A percentile compares a stretch with the other conserved stretches of the same genome.
These are phyloP conservation scores for Drosophila burlai DNA, from an alignment of 1,140 invertebrate genomes.

Conservation along the genomic window DNA sequence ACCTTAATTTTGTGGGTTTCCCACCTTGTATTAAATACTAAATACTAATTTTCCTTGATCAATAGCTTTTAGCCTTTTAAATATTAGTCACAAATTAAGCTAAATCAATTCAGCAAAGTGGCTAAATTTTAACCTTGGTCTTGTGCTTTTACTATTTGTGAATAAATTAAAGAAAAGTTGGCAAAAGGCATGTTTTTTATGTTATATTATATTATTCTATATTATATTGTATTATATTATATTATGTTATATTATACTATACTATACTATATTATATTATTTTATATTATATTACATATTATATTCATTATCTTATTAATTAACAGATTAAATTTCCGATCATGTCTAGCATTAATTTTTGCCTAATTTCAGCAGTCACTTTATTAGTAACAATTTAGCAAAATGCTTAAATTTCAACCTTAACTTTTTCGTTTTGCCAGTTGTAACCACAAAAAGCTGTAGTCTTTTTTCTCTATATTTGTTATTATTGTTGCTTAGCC, in stretches of 20 bases:
- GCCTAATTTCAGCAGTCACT: background rate
- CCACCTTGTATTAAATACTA: slow-evolving; percentile 6
- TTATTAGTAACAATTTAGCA: slow-evolving; percentile 41
- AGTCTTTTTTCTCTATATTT: slow-evolving; percentile 1
- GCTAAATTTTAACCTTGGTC: slow-evolving; percentile 18
- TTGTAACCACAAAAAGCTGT: slow-evolving; percentile 52
- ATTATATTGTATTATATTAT: background rate
- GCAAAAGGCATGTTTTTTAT: background rate
- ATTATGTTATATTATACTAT: background rate
- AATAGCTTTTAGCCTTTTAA: slow-evolving; percentile 10
- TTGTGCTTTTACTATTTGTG: slow-evolving; percentile 11
- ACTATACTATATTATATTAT: too few species aligned
- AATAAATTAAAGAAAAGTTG: slow-evolving; percentile 5
- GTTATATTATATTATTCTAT: background rate
- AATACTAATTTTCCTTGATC: slow-evolving; percentile 8
- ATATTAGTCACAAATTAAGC: slow-evolving; percentile 20
- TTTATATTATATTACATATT: too few species aligned
- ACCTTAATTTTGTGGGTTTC: background rate
- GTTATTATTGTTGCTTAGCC: slow-evolving; percentile 15
- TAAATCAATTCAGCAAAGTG: slow-evolving; percentile 19
- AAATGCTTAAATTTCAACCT: slow-evolving; percentile 59
- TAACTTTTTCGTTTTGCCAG: slow-evolving; percentile 45
- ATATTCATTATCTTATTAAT: too few species aligned
- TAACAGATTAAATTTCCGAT: background rate
- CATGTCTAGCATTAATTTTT: background rate